Evolutionary conservation across 2,888 invertebrate species (phyloP), one percentile per base, ranked within the genome.

Genomic region (Stegana nigrithorax): DNA sequence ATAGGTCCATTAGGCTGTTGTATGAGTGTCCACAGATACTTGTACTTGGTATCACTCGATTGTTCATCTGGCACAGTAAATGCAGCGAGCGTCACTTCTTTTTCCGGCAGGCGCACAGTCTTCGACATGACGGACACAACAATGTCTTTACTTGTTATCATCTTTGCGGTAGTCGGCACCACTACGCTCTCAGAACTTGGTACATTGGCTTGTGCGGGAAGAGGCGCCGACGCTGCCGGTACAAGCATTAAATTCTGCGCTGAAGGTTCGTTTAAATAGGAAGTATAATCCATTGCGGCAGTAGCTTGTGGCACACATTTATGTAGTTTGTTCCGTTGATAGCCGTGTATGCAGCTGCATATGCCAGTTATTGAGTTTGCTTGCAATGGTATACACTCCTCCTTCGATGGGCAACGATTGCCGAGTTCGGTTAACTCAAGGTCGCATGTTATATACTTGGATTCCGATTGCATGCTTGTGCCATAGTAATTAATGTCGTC

Each of bases 1-100:
- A 89, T 90, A 17, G 90, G 90, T n/a, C 92, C 92, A 69, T 92
- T 92, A 0, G 96, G 96, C 80, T 94, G 93, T 63, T 92, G 91
- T 63, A 96, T 89, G 27, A 96, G 87, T 17, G 91, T 93, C 97
- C 97, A 97, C 25, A 92, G 91, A 85, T 95, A 97, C 77, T 91
- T 93, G 82, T 95, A 97, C 80, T 91, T 92, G 63, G 89, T 90
- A 27, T 73, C 72, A 77, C 90, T 91, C 2, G 89, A 87, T 66
- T 90, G 89, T 76, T 93, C 92, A 68, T 91, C 90, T 6, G 94
- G 94, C 17, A 92, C 89, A 1, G 93, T 93, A 80, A 90, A 93
- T 0, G 94, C 96, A 8, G 92, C 91, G 60, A 97, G 86, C 1
- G 92, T 93, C 1, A 93, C 94, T 85, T 93, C 92, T 84, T 94